Percentiles rank a stretch among this genome's conserved stretches.
phyloP scores from a whole-genome alignment of 2,888 invertebrate genomes.

The Agrochola litura region DNA sequence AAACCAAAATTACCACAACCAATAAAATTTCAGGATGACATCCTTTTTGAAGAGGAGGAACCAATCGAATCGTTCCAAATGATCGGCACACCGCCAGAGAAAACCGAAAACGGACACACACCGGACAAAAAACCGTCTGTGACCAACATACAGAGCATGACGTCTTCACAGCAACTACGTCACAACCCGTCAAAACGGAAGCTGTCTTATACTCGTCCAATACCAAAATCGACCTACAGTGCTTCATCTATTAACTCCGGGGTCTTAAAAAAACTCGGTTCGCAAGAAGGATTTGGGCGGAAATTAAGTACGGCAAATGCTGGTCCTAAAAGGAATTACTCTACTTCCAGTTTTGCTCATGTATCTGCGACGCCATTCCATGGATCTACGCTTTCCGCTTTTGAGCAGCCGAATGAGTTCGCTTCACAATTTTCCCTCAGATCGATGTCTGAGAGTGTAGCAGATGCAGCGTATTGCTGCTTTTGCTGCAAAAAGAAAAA shows the following conservation, averaged over 20 bases:
- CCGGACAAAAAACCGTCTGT: constrained; percentile 66
- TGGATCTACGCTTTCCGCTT: constrained; percentile 94
- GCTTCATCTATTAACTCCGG: constrained; percentile 91
- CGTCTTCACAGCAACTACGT: constrained; percentile 74
- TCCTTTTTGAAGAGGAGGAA: constrained; percentile 85
- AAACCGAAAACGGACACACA: constrained; percentile 66
- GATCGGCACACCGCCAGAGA: constrained; percentile 65
- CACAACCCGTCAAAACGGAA: constrained; percentile 83
- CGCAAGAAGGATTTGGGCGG: constrained; percentile 82
- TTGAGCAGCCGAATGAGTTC: constrained; percentile 94
- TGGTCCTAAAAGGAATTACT: constrained; percentile 92
- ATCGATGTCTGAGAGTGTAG: constrained; percentile 91
- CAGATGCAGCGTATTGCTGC: constrained; percentile 86
- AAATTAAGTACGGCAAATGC: constrained; percentile 78
- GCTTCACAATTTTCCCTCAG: constrained; percentile 94
- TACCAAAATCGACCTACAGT: constrained; percentile 86
- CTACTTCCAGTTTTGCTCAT: constrained; percentile 95
- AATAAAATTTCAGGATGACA: constrained; percentile 82
- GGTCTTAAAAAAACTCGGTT: constrained; percentile 82
- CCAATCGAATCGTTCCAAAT: constrained; percentile 76
- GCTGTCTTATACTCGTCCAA: constrained; percentile 79
- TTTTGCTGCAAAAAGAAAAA: constrained; percentile 82
- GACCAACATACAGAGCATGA: constrained; percentile 65
- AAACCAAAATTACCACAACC: constrained; percentile 18
- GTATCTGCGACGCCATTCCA: constrained; percentile 95